Percentiles rank a stretch among this genome's conserved stretches.
Evolutionary conservation across 2,888 invertebrate genomes (phyloP).

Genomic region (Drosophila ustulata): DNA sequence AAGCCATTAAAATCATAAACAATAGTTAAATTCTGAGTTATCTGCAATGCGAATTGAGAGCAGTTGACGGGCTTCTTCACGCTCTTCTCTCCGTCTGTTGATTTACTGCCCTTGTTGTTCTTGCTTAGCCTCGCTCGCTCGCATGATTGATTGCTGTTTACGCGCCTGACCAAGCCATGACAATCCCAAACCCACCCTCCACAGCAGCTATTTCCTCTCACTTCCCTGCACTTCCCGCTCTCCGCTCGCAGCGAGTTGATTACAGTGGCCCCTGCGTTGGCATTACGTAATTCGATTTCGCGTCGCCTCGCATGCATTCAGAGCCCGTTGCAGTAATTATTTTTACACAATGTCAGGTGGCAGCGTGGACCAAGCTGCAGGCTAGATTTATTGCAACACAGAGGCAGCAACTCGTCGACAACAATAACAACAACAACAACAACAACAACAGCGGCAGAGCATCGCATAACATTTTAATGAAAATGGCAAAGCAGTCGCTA

Average conservation of each 20-base stretch:
- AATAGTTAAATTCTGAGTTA: slow-evolving; percentile 19
- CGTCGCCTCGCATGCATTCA: slow-evolving; percentile 33
- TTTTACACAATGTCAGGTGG: slow-evolving; percentile 52
- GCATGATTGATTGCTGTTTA: slow-evolving; percentile 75
- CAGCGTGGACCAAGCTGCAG: slow-evolving; percentile 18
- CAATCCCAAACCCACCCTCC: background rate
- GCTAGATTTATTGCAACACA: slow-evolving; percentile 42
- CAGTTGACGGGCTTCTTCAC: slow-evolving; percentile 11
- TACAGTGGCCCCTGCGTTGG: slow-evolving; percentile 20
- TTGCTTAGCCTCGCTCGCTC: slow-evolving; percentile 12
- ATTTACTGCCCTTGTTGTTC: slow-evolving; percentile 31
- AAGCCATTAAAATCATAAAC: slow-evolving; percentile 12
- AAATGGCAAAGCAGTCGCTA: slow-evolving; percentile 1
- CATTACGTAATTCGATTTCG: slow-evolving; percentile 56
- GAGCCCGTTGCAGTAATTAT: slow-evolving; percentile 45
- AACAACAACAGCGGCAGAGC: background rate
- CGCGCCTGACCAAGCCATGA: slow-evolving; percentile 32
- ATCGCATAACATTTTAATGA: slow-evolving; percentile 34
- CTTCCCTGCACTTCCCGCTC: background rate
- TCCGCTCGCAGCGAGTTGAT: slow-evolving; percentile 20
- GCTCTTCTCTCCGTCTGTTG: slow-evolving; percentile 15
- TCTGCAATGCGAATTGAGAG: slow-evolving; percentile 12
- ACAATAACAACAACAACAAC: slow-evolving; percentile 2
- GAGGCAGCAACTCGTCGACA: slow-evolving; percentile 1
- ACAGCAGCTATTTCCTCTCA: background rate